Evolutionary conservation across 2,888 invertebrate genomes (phyloP), one percentile per base, ranked within the genome.

Genomic region (Ligdia adustata): DNA sequence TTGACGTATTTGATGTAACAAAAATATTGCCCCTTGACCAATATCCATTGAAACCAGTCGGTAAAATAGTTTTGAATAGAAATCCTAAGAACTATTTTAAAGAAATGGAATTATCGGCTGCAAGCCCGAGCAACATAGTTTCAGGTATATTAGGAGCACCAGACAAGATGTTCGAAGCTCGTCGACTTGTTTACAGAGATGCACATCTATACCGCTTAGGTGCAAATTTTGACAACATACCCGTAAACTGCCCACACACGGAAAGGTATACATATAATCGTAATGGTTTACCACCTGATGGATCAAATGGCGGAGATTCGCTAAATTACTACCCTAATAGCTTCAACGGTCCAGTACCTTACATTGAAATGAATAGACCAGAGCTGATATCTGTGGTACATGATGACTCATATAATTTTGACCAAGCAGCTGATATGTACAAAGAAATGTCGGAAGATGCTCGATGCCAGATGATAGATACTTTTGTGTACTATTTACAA

Each of bases 271-370:
- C 96, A 71, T 97, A 95, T 72, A 96, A 97, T 79, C 92, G 98
- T 11, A 97, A 98, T 75, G 98, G 98, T 0, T 88, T 91, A 4
- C 93, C 94, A 90, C 91, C 93, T 24, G 89, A 93, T 9, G 84
- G 91, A 15, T 92, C 94, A 60, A 97, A 97, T 72, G 96, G 95
- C 77, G 93, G 92, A 11, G 95, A 94, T 9, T 94, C 94, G 0
- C 98, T 98, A 0, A 98, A 97, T 79, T 98, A 98, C 74, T 97
- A 92, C 83, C 98, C 98, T 0, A 98, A 98, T 86, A 96, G 97
- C 53, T 98, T 97, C 79, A 86, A 92, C 57, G 98, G 98, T 0
- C 96, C 98, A 0, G 89, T 92, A 40, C 91, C 92, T 27, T 91
- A 92, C 60, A 85, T 91, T 3, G 84, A 92, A 2, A 93, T 93